Percentiles rank a stretch among this genome's conserved stretches.
These are phyloP conservation scores for Caenorhabditis uteleia DNA, from an alignment of 2,888 invertebrate genomes.

Conservation along the genomic window DNA sequence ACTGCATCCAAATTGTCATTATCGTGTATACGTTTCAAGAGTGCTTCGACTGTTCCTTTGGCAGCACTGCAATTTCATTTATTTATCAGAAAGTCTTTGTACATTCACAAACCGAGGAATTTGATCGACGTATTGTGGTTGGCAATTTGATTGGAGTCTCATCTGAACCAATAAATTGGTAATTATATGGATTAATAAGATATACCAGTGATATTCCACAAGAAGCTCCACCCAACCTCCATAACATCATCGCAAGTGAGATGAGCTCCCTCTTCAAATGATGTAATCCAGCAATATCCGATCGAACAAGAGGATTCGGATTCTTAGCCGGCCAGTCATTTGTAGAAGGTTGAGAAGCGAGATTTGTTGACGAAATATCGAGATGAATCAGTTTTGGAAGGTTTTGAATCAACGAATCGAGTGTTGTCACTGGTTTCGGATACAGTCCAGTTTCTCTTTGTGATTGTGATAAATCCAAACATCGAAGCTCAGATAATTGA, in stretches of 20 bases:
- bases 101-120: too few relatives aligned
- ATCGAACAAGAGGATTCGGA: conserved; percentile 43
- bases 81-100: too few relatives aligned
- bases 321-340: conserved; percentile 73
- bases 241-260: conserved; percentile 95
- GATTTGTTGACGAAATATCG: conserved; percentile 94
- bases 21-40: conserved; percentile 91
- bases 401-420: conserved; percentile 79
- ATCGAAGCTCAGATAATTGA: conserved; percentile 74
- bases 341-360: conserved; percentile 78
- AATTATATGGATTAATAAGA: too few relatives aligned
- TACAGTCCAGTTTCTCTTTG: conserved; percentile 78
- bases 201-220: conserved; percentile 84
- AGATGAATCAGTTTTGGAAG: conserved; percentile 82
- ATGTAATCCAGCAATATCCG: conserved; percentile 85
- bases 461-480: conserved; percentile 82
- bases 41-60: conserved; percentile 83
- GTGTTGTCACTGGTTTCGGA: conserved; percentile 79
- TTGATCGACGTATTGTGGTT: conserved; percentile 99
- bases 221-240: conserved; percentile 98
- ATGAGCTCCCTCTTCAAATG: conserved; percentile 81
- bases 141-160: too few relatives aligned
- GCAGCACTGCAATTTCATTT: too few relatives aligned
- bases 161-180: too few relatives aligned
- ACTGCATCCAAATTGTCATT: conserved; percentile 82